A percentile compares a stretch with the other conserved stretches of the same genome.
Evolutionary conservation across 2,797 vertebrate species (phyloP).

Genomic region (Rhinichthys osculus): DNA sequence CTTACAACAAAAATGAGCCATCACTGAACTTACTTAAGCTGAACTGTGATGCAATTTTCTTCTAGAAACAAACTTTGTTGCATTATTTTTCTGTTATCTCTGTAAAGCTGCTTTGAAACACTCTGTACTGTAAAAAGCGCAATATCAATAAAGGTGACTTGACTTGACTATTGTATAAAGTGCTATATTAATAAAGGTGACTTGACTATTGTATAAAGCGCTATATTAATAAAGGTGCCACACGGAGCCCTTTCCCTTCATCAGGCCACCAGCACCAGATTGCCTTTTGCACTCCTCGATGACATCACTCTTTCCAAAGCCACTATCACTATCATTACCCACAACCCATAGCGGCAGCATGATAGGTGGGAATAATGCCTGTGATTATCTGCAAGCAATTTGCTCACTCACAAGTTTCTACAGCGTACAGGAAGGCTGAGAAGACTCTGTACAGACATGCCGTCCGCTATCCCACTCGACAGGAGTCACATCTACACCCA

Average conservation of each 20-base stretch:
- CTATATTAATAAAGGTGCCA: not conserved
- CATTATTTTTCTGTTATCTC: no score
- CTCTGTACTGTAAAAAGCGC: no score
- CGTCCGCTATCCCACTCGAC: slow-evolving; percentile 43
- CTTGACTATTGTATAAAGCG: no score
- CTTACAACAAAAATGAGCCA: no score
- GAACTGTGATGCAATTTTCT: no score
- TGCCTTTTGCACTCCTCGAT: slow-evolving; percentile 48
- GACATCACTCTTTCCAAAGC: slow-evolving; percentile 74
- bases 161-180: no score
- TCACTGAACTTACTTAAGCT: no score
- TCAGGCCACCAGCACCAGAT: slow-evolving; percentile 50
- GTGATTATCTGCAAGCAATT: slow-evolving; percentile 62
- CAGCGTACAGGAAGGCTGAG: slow-evolving; percentile 30
- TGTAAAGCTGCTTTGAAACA: no score
- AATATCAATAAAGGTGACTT: no score
- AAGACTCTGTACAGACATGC: slow-evolving; percentile 51
- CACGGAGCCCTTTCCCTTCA: slow-evolving; percentile 37
- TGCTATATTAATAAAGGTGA: no score
- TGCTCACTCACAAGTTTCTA: slow-evolving; percentile 38
- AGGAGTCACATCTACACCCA: slow-evolving; percentile 21
- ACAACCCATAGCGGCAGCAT: slow-evolving; percentile 64
- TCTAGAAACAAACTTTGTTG: no score
- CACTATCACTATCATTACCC: slow-evolving; percentile 70
- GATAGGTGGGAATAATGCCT: slow-evolving; percentile 70